Evolutionary conservation across 2,888 invertebrate species (phyloP).

Genomic region (Heptascelio sp.): DNA sequence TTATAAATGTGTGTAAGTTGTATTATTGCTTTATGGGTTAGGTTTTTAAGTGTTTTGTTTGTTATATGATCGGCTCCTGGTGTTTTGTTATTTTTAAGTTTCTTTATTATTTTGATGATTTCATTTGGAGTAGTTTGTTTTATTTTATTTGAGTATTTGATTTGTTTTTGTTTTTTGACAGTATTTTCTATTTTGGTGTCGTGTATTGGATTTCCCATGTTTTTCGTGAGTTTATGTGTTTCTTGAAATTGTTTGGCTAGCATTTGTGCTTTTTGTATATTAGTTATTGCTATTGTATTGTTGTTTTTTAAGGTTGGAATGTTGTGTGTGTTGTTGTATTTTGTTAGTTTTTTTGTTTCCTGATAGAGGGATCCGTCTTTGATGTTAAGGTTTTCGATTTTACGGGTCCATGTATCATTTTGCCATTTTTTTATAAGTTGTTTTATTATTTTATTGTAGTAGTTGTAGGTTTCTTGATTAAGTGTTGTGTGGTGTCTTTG

Average conservation of each 20-base stretch:
- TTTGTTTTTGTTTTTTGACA: not conserved
- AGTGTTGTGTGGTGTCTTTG: no score
- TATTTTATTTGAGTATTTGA: not conserved
- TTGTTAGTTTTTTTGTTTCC: no score
- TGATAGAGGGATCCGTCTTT: no score
- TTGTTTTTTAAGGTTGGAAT: not conserved
- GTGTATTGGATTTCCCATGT: not conserved
- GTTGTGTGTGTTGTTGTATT: no score
- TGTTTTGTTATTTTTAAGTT: constrained; percentile 13
- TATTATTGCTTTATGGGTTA: not conserved
- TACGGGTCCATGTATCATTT: no score
- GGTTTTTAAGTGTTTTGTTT: not conserved
- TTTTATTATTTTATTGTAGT: no score
- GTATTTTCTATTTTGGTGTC: not conserved
- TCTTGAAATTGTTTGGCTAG: not conserved
- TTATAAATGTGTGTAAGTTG: not conserved
- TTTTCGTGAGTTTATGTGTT: not conserved
- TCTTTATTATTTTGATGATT: not conserved
- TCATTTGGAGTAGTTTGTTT: not conserved
- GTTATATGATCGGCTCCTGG: not conserved
- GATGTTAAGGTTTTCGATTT: no score
- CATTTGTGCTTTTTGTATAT: not conserved
- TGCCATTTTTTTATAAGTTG: no score
- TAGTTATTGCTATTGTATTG: not conserved
- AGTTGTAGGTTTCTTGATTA: no score